A percentile compares a stretch with the other conserved stretches of the same genome.
Conservation (phyloP, 2,797 vertebrate species). For the Scomberomorus guttatus region DNA sequence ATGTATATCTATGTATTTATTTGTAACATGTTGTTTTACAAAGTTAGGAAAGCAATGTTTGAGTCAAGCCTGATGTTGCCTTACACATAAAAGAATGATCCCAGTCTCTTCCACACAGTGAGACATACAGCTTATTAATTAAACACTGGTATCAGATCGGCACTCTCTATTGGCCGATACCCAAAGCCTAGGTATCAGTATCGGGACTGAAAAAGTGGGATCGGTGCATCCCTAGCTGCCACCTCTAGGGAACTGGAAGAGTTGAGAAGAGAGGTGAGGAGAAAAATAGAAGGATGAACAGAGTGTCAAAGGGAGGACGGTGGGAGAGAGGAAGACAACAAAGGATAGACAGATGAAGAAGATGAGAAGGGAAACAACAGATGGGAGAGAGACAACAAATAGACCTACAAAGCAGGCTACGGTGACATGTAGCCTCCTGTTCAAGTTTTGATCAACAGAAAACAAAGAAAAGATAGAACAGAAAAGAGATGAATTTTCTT, state of each 20-base stretch:
- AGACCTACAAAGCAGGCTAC: conserved; percentile 32
- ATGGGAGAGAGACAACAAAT: conserved; percentile 34
- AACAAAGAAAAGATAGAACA: conserved; percentile 6
- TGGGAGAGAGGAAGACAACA: conserved; percentile 27
- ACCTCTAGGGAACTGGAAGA: conserved; percentile 19
- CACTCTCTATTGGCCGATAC: too few relatives aligned
- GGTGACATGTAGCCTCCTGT: conserved; percentile 35
- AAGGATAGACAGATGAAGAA: conserved; percentile 36
- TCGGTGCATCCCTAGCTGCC: not conserved
- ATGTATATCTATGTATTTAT: too few relatives aligned
- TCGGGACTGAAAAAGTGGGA: too few relatives aligned
- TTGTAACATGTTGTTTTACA: too few relatives aligned
- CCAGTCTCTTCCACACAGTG: too few relatives aligned
- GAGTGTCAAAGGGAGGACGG: conserved; percentile 25
- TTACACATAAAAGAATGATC: too few relatives aligned
- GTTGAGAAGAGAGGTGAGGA: not conserved
- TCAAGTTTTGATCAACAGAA: conserved; percentile 30
- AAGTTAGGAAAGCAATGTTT: too few relatives aligned
- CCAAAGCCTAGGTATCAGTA: too few relatives aligned
- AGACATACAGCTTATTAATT: too few relatives aligned
- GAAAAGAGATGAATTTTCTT: not conserved
- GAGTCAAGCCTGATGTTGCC: too few relatives aligned
- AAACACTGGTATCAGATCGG: too few relatives aligned
- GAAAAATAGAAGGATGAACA: conserved; percentile 13
- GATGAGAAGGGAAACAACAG: conserved; percentile 46